Evolutionary conservation across 2,113 vertebrate species (phyloP).

Genomic region (Pithys albifrons): DNA sequence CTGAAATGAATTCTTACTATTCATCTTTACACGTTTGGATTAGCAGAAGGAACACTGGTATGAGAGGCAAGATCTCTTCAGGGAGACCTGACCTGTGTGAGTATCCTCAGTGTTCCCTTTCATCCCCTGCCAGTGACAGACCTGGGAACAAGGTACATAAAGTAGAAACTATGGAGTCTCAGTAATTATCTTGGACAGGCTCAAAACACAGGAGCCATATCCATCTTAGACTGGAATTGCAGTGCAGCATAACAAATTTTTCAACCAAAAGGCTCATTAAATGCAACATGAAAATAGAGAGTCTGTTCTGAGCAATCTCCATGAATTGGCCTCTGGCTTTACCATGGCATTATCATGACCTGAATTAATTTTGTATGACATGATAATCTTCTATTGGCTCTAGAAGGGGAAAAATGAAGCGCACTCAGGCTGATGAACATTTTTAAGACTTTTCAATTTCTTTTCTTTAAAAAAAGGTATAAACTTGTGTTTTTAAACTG

Average conservation of each 20-base stretch:
- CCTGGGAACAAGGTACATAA: not conserved
- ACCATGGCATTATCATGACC: not conserved
- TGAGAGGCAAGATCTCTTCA: not conserved
- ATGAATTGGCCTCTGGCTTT: not conserved
- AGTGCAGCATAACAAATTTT: not conserved
- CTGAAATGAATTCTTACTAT: slow-evolving; percentile 32
- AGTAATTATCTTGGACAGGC: not conserved
- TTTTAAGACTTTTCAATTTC: not conserved
- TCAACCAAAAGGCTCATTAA: slow-evolving; percentile 23
- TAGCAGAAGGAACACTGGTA: not conserved
- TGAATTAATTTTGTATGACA: not conserved
- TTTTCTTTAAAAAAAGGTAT: not conserved
- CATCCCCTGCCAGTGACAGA: not conserved
- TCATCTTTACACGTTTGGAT: slow-evolving; percentile 14
- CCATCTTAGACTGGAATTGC: not conserved
- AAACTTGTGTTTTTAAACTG: not conserved
- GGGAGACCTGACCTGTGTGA: not conserved
- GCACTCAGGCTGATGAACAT: not conserved
- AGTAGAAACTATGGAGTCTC: not conserved
- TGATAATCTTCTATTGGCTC: not conserved
- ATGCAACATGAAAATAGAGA: not conserved
- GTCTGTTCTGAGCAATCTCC: not conserved
- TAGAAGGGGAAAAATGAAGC: not conserved
- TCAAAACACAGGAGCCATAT: not conserved
- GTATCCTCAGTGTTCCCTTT: not conserved